These are phyloP conservation scores for Emydocephalus ijimae DNA, from an alignment of 2,113 vertebrate genomes.

Conservation along the genomic window DNA sequence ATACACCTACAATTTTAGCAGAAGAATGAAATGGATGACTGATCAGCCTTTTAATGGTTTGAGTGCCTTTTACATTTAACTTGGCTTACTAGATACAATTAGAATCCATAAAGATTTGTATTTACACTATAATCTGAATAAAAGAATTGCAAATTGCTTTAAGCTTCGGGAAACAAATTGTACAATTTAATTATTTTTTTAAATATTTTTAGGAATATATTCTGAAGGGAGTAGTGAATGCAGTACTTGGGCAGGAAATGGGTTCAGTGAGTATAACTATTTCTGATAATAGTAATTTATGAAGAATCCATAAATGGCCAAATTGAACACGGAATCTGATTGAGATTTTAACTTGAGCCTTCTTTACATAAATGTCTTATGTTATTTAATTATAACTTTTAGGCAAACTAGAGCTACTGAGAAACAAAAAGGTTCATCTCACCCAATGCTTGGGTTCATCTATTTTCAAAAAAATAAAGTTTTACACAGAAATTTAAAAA, in stretches of 20 bases:
- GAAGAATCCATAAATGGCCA: conserved; percentile 6
- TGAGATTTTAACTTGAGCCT: not conserved
- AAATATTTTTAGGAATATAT: conserved; percentile 84
- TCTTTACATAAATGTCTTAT: not conserved
- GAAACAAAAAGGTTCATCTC: not conserved
- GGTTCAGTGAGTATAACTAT: conserved; percentile 81
- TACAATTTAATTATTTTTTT: conserved; percentile 18
- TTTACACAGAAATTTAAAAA: not conserved
- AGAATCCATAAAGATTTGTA: not conserved
- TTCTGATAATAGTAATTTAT: not conserved
- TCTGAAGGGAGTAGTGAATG: conserved; percentile 95
- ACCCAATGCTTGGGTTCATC: not conserved
- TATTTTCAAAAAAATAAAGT: not conserved
- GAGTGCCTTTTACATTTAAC: not conserved
- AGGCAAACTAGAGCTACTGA: not conserved
- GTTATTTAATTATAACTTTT: not conserved
- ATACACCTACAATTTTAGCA: not conserved
- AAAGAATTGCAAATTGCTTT: not conserved
- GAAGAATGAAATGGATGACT: not conserved
- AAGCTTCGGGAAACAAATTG: not conserved
- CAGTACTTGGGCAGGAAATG: conserved; percentile 90
- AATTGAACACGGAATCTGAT: not conserved
- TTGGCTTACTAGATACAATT: not conserved
- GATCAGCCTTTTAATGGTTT: not conserved
- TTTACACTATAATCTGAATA: conserved; percentile 14